A percentile compares a stretch with the other conserved stretches of the same genome.
These are phyloP conservation scores for Zosterops pallidus DNA, from an alignment of 2,113 vertebrate species.

Conservation along the genomic window DNA sequence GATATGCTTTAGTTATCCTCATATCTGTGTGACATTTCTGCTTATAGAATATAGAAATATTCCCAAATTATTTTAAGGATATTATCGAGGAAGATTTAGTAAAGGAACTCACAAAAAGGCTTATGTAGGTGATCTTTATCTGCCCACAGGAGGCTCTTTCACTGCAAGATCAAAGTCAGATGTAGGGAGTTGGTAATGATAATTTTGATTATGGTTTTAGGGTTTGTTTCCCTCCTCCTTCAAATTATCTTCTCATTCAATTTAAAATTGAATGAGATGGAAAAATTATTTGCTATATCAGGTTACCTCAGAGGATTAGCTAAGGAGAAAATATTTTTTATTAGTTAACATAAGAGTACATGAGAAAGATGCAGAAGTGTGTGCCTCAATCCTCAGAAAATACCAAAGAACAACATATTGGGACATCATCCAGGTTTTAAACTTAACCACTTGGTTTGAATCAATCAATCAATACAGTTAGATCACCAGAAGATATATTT, in stretches of 20 bases:
- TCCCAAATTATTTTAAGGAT: background rate
- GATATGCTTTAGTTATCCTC: background rate
- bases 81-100: background rate
- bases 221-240: background rate
- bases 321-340: background rate
- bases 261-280: background rate
- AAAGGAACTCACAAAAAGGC: background rate
- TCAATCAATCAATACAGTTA: background rate
- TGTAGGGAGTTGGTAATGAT: background rate
- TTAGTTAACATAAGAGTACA: background rate
- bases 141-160: background rate
- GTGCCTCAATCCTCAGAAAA: accelerated
- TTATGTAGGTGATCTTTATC: background rate
- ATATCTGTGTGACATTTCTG: background rate
- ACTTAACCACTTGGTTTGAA: background rate
- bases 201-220: background rate
- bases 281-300: accelerated
- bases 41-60: background rate
- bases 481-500: background rate
- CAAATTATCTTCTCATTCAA: background rate
- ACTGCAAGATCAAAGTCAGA: background rate
- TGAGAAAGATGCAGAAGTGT: background rate
- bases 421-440: background rate
- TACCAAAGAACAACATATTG: background rate
- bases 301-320: background rate